Evolutionary conservation across 2,113 vertebrate species (phyloP), one percentile per base, ranked within the genome.

Genomic region (Chunga burmeisteri): DNA sequence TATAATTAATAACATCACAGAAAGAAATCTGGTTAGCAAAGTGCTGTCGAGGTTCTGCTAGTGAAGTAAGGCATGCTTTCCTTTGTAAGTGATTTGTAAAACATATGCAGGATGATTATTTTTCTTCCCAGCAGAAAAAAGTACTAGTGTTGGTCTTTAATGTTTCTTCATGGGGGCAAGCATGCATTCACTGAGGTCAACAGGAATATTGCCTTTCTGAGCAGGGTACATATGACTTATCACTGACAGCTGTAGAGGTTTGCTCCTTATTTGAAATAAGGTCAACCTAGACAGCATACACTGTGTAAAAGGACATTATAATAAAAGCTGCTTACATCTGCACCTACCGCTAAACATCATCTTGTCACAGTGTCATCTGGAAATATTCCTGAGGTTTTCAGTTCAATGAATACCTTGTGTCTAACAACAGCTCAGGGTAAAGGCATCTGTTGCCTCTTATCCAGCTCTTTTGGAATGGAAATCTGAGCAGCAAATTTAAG

Each of bases 1-100:
- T 89, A 65, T 87, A 95, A 96, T 94, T 94, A 95, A 94, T 65
- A 72, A 65, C 6, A 0, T 63, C 72, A 68, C 36, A 94, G 73
- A 66, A 87, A 72, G 59, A 72, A 91, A 49, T 61, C 34, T 65
- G 62, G 46, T 75, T 70, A 56, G 17, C 7, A 4, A 87, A 72
- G 40, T 72, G 65, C 34, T 84, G 73, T 87, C 49, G 68, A n/a
- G 36, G 27, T 75, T 40, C 68, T 90, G n/a, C 73, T 75, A 89
- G 34, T 81, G 68, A 94, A 95, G 34, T 32, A 72, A 92, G 58
- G 15, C 46, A 73, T 66, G 46, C 16, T 86, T 94, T 86, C 67
- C 62, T 81, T 75, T 90, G 84, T 44, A 85, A 79, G 49, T 42
- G 38, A 65, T 87, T 95, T 93, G 58, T 65, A 52, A 80, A 82